phyloP scores from a whole-genome alignment of 2,797 vertebrate genomes.

The Sebastes taczanowskii region DNA sequence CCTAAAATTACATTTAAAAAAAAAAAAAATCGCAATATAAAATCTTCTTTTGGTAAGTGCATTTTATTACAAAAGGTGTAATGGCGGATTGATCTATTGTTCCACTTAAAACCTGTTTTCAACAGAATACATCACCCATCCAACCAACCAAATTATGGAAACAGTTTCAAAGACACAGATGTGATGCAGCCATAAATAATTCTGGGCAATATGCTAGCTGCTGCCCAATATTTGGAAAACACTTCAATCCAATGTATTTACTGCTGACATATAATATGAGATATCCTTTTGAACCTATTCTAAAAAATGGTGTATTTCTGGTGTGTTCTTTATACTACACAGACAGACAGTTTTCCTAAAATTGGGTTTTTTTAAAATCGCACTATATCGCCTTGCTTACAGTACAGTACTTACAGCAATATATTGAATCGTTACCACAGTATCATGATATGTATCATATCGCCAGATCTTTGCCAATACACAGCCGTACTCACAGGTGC shows the following conservation, averaged over 20 bases:
- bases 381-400: no score
- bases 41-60: not conserved
- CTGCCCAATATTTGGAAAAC: not conserved
- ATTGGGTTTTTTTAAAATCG: no score
- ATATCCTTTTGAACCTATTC: not conserved
- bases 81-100: not conserved
- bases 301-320: no score
- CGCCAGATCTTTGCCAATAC: no score
- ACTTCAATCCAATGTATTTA: constrained; percentile 16
- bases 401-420: no score
- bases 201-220: not conserved
- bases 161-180: constrained; percentile 24
- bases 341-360: no score
- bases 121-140: not conserved
- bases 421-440: no score
- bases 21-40: no score
- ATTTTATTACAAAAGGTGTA: not conserved
- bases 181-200: constrained; percentile 7
- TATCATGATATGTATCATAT: no score
- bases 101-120: constrained; percentile 11
- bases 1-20: no score
- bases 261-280: not conserved
- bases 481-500: no score
- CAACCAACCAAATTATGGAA: not conserved
- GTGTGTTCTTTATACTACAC: no score